Conservation (phyloP, 2,113 vertebrate genomes). For the Dipodomys merriami region DNA sequence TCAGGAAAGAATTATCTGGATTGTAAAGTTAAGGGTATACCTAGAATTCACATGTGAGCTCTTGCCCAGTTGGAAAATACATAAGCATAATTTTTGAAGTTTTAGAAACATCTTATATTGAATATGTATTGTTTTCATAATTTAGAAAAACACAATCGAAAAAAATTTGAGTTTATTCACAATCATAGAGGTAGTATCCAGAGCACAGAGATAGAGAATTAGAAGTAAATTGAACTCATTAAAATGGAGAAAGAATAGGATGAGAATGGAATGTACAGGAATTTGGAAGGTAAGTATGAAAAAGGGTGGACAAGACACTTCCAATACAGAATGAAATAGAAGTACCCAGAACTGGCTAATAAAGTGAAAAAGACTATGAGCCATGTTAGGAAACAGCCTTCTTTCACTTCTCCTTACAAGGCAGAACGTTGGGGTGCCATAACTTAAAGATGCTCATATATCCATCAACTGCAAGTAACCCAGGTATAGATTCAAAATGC, state of each 20-base stretch:
- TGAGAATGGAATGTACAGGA: background rate
- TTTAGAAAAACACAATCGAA: background rate
- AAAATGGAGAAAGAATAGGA: background rate
- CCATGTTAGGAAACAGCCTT: rapidly evolving
- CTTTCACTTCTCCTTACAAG: background rate
- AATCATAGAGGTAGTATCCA: background rate
- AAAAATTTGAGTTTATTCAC: background rate
- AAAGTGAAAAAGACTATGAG: too few species aligned
- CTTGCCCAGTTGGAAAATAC: background rate
- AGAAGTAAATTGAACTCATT: background rate
- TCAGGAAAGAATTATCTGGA: background rate
- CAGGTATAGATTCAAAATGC: background rate
- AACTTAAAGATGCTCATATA: background rate
- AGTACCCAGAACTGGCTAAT: background rate
- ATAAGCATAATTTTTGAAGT: background rate
- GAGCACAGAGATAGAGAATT: background rate
- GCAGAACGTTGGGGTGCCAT: background rate
- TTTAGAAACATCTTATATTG: background rate
- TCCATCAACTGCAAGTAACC: background rate
- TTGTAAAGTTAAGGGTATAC: background rate
- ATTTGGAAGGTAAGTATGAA: background rate
- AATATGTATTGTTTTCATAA: background rate
- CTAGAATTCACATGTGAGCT: background rate
- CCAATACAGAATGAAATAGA: background rate
- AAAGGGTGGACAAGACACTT: background rate